Evolutionary conservation across 2,113 vertebrate species (phyloP).

Genomic region (Lagopus leucura): DNA sequence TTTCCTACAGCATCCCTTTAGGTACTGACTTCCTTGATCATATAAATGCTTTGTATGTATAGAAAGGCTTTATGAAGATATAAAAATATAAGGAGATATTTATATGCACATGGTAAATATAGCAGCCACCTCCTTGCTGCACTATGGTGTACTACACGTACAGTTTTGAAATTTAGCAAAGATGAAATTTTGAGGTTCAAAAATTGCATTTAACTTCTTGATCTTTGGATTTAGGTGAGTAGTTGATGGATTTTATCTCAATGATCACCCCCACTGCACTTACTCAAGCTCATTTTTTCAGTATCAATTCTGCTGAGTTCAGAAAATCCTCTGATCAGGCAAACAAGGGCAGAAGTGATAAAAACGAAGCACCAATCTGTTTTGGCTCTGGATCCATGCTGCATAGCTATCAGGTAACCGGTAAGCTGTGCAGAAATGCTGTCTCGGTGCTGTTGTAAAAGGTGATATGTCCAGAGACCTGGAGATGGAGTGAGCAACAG

Average conservation of each 20-base stretch:
- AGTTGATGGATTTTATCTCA: neutral
- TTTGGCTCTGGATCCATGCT: neutral
- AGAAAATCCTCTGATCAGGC: neutral
- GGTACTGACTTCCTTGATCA: neutral
- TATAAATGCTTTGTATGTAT: neutral
- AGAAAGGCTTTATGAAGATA: neutral
- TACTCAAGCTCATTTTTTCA: neutral
- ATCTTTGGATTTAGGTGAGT: neutral
- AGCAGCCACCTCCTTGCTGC: neutral
- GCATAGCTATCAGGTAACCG: neutral
- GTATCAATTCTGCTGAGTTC: neutral
- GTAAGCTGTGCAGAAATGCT: slow-evolving; percentile 1
- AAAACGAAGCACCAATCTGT: neutral
- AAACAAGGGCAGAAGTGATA: neutral
- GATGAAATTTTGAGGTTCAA: neutral
- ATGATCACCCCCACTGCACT: neutral
- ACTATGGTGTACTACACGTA: neutral
- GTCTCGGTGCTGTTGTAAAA: neutral
- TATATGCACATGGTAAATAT: neutral
- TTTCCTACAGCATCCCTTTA: no score
- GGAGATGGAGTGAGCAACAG: neutral
- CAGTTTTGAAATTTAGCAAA: neutral
- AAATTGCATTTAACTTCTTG: neutral
- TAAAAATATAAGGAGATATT: neutral
- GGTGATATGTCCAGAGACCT: neutral